phyloP scores from a whole-genome alignment of 2,888 invertebrate species.

The Cacoxenus indagator region DNA sequence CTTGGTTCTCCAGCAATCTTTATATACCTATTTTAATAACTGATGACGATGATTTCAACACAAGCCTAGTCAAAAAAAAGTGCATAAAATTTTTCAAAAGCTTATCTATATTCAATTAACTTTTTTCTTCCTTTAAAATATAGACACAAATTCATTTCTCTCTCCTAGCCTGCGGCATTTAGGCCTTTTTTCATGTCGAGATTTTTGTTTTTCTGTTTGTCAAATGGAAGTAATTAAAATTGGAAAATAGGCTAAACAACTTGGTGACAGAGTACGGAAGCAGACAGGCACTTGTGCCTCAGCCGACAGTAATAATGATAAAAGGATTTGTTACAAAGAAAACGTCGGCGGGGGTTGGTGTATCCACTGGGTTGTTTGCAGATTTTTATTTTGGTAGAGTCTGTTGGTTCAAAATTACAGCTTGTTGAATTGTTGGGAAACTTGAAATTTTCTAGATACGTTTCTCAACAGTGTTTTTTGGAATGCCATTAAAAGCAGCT shows the following conservation, averaged over 20 bases:
- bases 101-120: constrained; percentile 55
- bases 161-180: constrained; percentile 6
- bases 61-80: background rate
- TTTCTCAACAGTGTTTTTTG: too few species aligned
- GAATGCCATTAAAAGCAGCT: too few species aligned
- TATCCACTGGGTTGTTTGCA: background rate
- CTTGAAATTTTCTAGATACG: too few species aligned
- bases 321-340: constrained; percentile 2
- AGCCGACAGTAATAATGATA: constrained; percentile 8
- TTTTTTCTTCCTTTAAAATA: constrained; percentile 20
- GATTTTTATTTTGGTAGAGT: too few species aligned
- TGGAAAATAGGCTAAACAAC: constrained; percentile 25
- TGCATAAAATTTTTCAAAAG: constrained; percentile 26
- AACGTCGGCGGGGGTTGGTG: background rate
- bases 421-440: too few species aligned
- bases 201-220: constrained; percentile 22
- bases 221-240: constrained; percentile 60
- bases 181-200: background rate
- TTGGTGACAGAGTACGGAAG: background rate
- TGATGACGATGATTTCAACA: constrained; percentile 22
- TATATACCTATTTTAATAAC: constrained; percentile 61
- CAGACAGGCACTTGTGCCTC: background rate
- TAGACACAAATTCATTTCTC: constrained; percentile 16
- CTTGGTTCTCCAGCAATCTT: constrained; percentile 37
- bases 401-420: too few species aligned